A percentile compares a stretch with the other conserved stretches of the same genome.
phyloP scores from a whole-genome alignment of 2,797 vertebrate species.

The Poecilia picta region DNA sequence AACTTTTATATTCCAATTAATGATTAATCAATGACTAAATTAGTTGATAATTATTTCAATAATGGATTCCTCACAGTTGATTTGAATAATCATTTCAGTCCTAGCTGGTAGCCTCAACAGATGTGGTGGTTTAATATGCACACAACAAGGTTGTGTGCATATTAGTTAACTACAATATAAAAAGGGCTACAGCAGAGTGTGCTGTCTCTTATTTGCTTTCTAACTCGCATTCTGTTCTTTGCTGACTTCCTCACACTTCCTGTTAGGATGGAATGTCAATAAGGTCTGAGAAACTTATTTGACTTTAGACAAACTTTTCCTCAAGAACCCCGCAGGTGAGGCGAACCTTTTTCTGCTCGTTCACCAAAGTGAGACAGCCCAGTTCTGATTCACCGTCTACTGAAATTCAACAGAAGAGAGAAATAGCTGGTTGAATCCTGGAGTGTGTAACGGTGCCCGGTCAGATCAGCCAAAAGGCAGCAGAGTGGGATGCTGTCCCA shows the following conservation, averaged over 20 bases:
- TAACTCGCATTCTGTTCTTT: neutral
- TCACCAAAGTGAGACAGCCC: neutral
- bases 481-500: neutral
- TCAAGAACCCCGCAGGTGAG: neutral
- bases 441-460: neutral
- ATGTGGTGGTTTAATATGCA: too few relatives aligned
- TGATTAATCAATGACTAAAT: too few relatives aligned
- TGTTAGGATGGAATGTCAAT: neutral
- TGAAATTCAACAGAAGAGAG: neutral
- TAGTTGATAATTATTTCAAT: too few relatives aligned
- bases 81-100: too few relatives aligned
- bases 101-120: too few relatives aligned
- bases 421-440: slow-evolving; percentile 2
- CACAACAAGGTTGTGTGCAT: too few relatives aligned
- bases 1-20: too few relatives aligned
- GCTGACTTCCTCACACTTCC: neutral
- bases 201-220: neutral
- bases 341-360: neutral
- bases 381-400: neutral
- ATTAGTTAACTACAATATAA: too few relatives aligned
- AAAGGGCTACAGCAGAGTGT: neutral
- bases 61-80: too few relatives aligned
- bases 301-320: slow-evolving; percentile 1
- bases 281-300: neutral
- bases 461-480: neutral